Conservation (phyloP, 2,888 invertebrate species). For the Caenorhabditis angaria region DNA sequence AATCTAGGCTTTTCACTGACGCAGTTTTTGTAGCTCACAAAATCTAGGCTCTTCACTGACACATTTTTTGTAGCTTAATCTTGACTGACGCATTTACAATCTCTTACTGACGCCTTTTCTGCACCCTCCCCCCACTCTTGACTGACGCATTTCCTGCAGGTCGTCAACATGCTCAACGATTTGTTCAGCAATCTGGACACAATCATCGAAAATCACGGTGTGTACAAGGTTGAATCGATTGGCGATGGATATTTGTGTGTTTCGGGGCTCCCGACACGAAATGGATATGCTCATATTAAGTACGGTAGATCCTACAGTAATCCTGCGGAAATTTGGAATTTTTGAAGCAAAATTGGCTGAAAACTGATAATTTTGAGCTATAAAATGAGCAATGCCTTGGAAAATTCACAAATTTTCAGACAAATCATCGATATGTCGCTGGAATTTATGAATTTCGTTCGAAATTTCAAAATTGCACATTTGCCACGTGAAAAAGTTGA, state of each 20-base stretch:
- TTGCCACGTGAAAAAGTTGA: conserved; percentile 59
- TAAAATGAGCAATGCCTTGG: too few species aligned
- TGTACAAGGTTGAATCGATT: conserved; percentile 70
- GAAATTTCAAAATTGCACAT: conserved; percentile 54
- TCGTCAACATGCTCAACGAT: conserved; percentile 64
- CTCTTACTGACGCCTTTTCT: too few species aligned
- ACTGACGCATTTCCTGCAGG: conserved; percentile 16
- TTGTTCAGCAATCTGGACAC: conserved; percentile 63
- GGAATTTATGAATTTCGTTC: conserved; percentile 45
- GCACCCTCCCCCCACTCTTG: too few species aligned
- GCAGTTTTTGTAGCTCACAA: too few species aligned
- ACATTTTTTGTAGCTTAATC: too few species aligned
- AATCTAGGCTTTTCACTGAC: too few species aligned
- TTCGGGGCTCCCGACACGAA: conserved; percentile 64
- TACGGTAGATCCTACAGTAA: background rate
- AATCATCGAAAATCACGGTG: conserved; percentile 63
- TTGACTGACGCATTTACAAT: too few species aligned
- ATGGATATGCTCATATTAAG: conserved; percentile 54
- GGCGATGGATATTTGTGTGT: conserved; percentile 69
- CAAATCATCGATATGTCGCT: conserved; percentile 36
- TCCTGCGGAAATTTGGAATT: background rate
- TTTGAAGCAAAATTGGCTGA: background rate
- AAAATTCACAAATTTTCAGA: background rate
- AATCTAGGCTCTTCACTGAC: background rate
- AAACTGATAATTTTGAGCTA: too few species aligned